Evolutionary conservation across 1,140 invertebrate genomes (phyloP).

Genomic region (Drosophila biarmipes): DNA sequence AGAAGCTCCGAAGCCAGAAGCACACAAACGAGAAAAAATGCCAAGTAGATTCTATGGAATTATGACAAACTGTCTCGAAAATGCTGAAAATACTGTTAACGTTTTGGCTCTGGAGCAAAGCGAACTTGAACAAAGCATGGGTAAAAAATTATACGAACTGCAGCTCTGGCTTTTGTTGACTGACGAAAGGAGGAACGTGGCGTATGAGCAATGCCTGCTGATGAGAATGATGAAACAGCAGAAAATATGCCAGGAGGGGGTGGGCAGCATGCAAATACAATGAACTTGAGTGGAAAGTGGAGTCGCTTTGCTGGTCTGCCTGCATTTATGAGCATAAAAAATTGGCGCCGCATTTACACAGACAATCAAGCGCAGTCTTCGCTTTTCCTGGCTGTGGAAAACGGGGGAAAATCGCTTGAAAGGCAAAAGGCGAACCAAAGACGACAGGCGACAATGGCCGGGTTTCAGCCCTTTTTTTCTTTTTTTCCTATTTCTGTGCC

Average conservation of each 20-base stretch:
- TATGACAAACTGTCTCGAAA: constrained; percentile 82
- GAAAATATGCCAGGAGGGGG: constrained; percentile 64
- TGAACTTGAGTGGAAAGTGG: constrained; percentile 64
- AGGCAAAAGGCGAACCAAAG: constrained; percentile 50
- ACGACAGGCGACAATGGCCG: constrained; percentile 66
- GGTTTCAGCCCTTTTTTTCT: constrained; percentile 29
- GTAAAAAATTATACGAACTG: constrained; percentile 59
- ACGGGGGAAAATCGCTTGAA: constrained; percentile 58
- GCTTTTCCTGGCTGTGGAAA: constrained; percentile 22
- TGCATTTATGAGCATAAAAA: constrained; percentile 82
- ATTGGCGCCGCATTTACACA: constrained; percentile 78
- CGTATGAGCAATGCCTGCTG: constrained; percentile 81
- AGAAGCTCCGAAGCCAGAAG: constrained; percentile 27
- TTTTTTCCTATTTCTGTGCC: constrained; percentile 17
- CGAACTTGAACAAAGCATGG: constrained; percentile 37
- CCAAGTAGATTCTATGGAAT: constrained; percentile 72
- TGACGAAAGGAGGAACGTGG: constrained; percentile 60
- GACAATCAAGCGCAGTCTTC: constrained; percentile 58
- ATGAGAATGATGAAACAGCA: constrained; percentile 82
- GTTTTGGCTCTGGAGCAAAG: constrained; percentile 57
- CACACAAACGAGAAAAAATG: constrained; percentile 32
- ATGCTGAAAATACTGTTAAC: constrained; percentile 81
- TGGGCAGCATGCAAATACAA: constrained; percentile 70
- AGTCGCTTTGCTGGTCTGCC: constrained; percentile 37
- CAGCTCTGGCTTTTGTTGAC: constrained; percentile 63